A percentile compares a stretch with the other conserved stretches of the same genome.
Evolutionary conservation across 2,113 vertebrate genomes (phyloP).

Genomic region (Cyanistes caeruleus): DNA sequence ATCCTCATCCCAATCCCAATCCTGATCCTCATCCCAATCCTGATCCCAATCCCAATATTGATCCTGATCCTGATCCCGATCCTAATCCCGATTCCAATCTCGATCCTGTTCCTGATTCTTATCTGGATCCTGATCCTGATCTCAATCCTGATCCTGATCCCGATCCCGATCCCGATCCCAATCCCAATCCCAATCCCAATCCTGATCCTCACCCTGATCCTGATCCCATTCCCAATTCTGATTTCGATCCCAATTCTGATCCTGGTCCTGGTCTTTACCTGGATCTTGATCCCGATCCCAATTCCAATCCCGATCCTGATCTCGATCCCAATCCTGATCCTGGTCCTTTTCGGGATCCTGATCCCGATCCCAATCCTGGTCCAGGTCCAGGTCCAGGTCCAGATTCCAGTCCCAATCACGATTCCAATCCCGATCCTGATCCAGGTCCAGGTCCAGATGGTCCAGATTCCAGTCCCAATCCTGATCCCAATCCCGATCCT

Average conservation of each 20-base stretch:
- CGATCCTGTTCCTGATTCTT: too few relatives aligned
- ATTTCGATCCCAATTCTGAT: neutral
- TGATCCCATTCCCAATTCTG: neutral
- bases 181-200: neutral
- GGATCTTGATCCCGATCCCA: too few relatives aligned
- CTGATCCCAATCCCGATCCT: neutral
- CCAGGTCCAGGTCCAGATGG: too few relatives aligned
- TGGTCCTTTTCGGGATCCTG: too few relatives aligned
- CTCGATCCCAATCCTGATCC: too few relatives aligned
- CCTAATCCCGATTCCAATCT: neutral
- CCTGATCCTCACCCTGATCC: neutral
- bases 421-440: too few relatives aligned
- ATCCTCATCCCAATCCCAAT: neutral
- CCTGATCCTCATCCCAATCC: neutral
- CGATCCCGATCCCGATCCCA: neutral
- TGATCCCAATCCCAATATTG: neutral
- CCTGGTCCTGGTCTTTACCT: neutral
- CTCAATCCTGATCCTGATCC: neutral
- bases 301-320: too few relatives aligned
- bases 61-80: too few relatives aligned
- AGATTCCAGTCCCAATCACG: too few relatives aligned
- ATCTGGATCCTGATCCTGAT: too few relatives aligned
- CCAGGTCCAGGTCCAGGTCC: too few relatives aligned
- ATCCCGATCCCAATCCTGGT: neutral
- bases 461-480: too few relatives aligned